Evolutionary conservation across 2,888 invertebrate species (phyloP), one percentile per base, ranked within the genome.

Genomic region (Oeneis ivallda): DNA sequence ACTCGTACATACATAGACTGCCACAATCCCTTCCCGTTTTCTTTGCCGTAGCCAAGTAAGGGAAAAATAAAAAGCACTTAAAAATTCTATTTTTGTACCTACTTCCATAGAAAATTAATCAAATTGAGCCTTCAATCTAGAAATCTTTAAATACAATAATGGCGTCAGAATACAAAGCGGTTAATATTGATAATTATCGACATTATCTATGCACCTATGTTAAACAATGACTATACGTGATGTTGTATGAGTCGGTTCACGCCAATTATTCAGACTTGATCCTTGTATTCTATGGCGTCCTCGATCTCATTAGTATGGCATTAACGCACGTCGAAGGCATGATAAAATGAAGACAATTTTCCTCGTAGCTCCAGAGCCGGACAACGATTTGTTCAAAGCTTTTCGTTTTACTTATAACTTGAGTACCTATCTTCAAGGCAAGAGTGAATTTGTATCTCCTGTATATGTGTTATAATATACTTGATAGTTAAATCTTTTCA

Each of bases 281-380:
- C 70, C 69, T 68, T 66, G 62, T 70, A 68, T 58, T 67, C 70
- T 68, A 70, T 71, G 62, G 65, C 67, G 67, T 69, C 68, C 49
- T 62, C 59, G 39, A 49, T 61, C 50, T 66, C 65, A 72, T 74
- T 70, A 71, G 64, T 70, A 74, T 74, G 71, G 58, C 60, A 52
- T 61, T 26, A 57, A 61, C 67, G 69, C 64, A 19, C 41, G 43
- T 63, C 52, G 66, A 60, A 65, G 65, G 59, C 64, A 69, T 72
- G 72, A 74, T 71, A 73, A 73, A 74, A 66, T 66, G 66, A 67
- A 70, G 62, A 70, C 67, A 66, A 73, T 76, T 76, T 78, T 78
- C 77, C 78, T 76, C 68, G 11, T 54, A 50, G 49, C 9, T 37
- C 15, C 37, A 39, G 54, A 54, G 15, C 1, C 11, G 6, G 15